Conservation (phyloP, 2,797 vertebrate species). For the Pogonophryne albipinna region DNA sequence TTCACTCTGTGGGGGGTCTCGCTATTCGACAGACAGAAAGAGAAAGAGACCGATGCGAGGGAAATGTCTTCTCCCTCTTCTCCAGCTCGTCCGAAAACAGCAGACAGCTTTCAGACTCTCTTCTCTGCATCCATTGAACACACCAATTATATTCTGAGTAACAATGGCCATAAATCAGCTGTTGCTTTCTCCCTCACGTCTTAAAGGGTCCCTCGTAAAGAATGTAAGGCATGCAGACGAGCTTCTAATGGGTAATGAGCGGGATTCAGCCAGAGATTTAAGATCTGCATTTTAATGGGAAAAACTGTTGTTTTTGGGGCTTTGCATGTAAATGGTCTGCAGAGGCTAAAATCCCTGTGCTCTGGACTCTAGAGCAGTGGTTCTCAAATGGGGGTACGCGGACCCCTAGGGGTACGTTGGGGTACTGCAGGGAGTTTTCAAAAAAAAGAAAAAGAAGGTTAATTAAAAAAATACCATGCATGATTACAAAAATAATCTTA, state of each 20-base stretch:
- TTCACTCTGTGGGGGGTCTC: constrained; percentile 3
- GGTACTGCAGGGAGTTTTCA: too few relatives aligned
- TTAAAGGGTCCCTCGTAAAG: constrained; percentile 45
- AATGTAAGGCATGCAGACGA: constrained; percentile 37
- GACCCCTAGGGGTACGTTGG: too few relatives aligned
- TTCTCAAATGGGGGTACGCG: too few relatives aligned
- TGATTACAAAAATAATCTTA: too few relatives aligned
- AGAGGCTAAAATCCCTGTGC: too few relatives aligned
- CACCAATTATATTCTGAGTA: constrained; percentile 54
- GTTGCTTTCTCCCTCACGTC: constrained; percentile 50
- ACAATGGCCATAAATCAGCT: constrained; percentile 63
- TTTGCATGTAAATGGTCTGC: too few relatives aligned
- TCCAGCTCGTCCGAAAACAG: constrained; percentile 24
- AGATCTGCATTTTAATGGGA: too few relatives aligned
- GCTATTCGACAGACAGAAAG: constrained; percentile 18
- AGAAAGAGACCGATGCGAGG: constrained; percentile 10
- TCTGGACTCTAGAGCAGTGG: too few relatives aligned
- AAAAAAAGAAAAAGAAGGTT: too few relatives aligned
- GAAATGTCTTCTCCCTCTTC: neutral
- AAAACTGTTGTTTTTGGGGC: too few relatives aligned
- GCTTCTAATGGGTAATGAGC: constrained; percentile 23
- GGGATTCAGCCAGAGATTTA: constrained; percentile 6
- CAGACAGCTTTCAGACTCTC: too few relatives aligned
- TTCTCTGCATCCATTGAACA: constrained; percentile 44
- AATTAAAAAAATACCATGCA: too few relatives aligned